Conservation (phyloP, 1,140 invertebrate genomes). For the Aphis gossypii region DNA sequence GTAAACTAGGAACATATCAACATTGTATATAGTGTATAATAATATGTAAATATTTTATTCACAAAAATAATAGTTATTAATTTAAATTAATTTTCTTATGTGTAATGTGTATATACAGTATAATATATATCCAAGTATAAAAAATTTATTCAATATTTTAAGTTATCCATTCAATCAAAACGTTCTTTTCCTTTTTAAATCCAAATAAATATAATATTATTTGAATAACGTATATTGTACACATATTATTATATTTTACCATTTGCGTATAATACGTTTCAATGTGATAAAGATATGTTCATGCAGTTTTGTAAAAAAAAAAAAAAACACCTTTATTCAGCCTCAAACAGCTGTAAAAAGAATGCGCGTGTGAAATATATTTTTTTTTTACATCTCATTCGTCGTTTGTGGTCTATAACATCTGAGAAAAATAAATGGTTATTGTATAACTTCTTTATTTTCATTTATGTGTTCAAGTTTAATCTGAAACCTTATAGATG, state of each 20-base stretch:
- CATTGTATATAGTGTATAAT: neutral
- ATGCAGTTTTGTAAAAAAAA: neutral
- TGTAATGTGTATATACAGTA: neutral
- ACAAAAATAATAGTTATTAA: neutral
- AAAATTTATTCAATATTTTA: neutral
- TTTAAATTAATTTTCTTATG: neutral
- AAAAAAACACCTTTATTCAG: slow-evolving; percentile 34
- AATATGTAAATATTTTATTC: neutral
- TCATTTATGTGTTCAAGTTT: neutral
- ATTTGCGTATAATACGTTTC: neutral
- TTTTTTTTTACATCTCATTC: slow-evolving; percentile 28
- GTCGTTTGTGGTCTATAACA: neutral
- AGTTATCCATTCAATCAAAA: neutral
- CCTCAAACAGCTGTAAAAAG: slow-evolving; percentile 41
- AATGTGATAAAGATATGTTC: neutral
- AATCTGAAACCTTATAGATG: neutral
- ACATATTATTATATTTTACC: neutral
- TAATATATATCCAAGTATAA: neutral
- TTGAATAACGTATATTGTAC: no score
- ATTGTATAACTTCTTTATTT: neutral
- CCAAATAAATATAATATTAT: no score
- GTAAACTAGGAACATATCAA: no score
- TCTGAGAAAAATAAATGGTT: slow-evolving; percentile 31
- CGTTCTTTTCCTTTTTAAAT: no score
- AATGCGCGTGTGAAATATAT: slow-evolving; percentile 45